Evolutionary conservation across 2,113 vertebrate species (phyloP), one percentile per base, ranked within the genome.

Genomic region (Porphyrio hochstetteri): DNA sequence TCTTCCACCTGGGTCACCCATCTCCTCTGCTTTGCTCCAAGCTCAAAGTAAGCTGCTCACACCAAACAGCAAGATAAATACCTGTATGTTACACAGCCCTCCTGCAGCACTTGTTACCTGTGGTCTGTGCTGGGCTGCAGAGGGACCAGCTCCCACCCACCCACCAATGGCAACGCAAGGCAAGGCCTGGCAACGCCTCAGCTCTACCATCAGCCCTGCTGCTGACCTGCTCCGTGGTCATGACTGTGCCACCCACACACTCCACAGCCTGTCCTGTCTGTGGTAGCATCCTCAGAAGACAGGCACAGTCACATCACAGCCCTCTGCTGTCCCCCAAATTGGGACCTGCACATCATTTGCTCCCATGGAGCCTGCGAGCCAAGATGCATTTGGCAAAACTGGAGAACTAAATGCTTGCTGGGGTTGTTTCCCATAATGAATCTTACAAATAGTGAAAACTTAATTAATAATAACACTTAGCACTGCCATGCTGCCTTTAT

Each of bases 81-180:
- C 28, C 27, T 38, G 16, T 6, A 2, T 4, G 13, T 25, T 28
- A 44, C n/a, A 27, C 38, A 40, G 40, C 48, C 29, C 28, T 25
- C 63, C n/a, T 64, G 10, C 19, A 9, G 63, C 4, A 29, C 72
- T 25, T 25, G 16, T 7, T 18, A 19, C 31, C 28, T 19, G 10
- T 13, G 16, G 25, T 20, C 12, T 59, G 35, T 18, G 11, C 42
- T 27, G 14, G 11, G 27, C 21, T 1, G 3, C 3, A 4, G 59
- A 16, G 36, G 33, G 44, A 50, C 42, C 11, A 1, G 53, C 44
- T 60, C n/a, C 35, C 63, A n/a, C 18, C 13, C 14, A 13, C 53
- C 35, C 1, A 4, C 40, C 7, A 1, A 11, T 2, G 0, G 50
- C 0, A 1, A 28, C 0, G 0, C 33, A 9, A 9, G 12, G 10